Percentiles rank a stretch among this genome's conserved stretches.
These are phyloP conservation scores for Leptopilina drosophilae DNA, from an alignment of 2,888 invertebrate genomes.

Conservation along the genomic window DNA sequence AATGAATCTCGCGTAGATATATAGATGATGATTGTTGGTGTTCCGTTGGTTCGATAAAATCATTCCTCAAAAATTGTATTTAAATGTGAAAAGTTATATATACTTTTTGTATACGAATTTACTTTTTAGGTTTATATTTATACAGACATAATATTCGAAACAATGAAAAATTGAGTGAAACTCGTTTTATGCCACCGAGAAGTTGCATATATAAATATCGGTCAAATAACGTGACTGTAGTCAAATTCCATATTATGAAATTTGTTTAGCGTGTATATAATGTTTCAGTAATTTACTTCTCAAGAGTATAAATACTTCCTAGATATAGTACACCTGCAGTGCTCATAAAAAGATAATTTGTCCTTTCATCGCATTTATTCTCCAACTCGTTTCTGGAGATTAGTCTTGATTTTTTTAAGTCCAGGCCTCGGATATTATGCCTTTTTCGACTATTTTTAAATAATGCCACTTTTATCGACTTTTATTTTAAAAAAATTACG, in stretches of 20 bases:
- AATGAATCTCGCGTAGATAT: constrained; percentile 11
- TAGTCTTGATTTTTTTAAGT: too few relatives aligned
- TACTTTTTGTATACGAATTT: not conserved
- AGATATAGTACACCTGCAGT: not conserved
- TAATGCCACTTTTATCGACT: too few relatives aligned
- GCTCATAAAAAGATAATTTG: not conserved
- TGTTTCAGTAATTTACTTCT: not conserved
- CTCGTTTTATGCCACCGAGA: not conserved
- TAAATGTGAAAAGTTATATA: not conserved
- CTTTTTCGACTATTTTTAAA: too few relatives aligned
- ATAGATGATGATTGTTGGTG: not conserved
- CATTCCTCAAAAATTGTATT: constrained; percentile 4
- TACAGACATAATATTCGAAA: not conserved
- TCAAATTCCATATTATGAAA: constrained; percentile 21
- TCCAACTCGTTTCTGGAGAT: too few relatives aligned
- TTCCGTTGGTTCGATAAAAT: constrained; percentile 6
- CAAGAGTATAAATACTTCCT: not conserved
- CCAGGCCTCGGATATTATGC: too few relatives aligned
- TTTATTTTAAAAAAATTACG: too few relatives aligned
- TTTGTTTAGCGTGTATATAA: constrained; percentile 4
- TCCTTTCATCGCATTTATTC: not conserved
- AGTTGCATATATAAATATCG: constrained; percentile 20
- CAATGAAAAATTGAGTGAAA: not conserved
- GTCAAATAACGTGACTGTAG: constrained; percentile 18
- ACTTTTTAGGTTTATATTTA: not conserved